These are phyloP conservation scores for Diloba caeruleocephala DNA, from an alignment of 2,888 invertebrate genomes.

Conservation along the genomic window DNA sequence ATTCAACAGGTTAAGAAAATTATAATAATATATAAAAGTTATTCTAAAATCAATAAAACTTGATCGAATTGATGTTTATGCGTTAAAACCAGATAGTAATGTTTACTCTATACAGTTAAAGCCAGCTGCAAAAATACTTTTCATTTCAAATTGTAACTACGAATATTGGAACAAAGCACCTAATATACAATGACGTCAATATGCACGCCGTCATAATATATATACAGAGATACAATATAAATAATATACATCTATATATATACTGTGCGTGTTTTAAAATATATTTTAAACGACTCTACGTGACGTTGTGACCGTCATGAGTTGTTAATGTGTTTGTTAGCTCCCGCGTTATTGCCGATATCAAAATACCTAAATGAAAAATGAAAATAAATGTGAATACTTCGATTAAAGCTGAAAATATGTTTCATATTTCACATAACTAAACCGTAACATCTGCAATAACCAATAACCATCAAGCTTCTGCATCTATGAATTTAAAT, in stretches of 20 bases:
- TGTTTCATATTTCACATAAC: conserved; percentile 12
- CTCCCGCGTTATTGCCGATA: conserved; percentile 24
- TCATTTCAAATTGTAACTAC: conserved; percentile 58
- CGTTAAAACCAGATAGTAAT: conserved; percentile 52
- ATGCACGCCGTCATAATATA: conserved; percentile 56
- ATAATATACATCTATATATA: conserved; percentile 37
- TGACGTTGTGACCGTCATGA: conserved; percentile 31
- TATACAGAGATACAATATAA: conserved; percentile 46
- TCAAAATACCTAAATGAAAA: conserved; percentile 26
- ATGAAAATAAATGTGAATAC: conserved; percentile 13
- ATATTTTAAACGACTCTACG: conserved; percentile 38
- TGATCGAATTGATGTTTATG: conserved; percentile 38
- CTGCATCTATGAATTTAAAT: conserved; percentile 37
- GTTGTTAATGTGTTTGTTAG: conserved; percentile 28
- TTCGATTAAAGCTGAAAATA: conserved; percentile 12
- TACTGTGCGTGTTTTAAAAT: conserved; percentile 43
- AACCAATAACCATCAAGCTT: conserved; percentile 40
- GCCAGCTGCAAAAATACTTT: conserved; percentile 66
- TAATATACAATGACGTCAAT: conserved; percentile 70
- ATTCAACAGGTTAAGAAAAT: background rate
- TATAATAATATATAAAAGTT: conserved; percentile 28
- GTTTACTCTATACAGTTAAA: conserved; percentile 59
- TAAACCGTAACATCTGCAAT: conserved; percentile 36
- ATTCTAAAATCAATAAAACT: conserved; percentile 50
- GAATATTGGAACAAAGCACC: conserved; percentile 65